Evolutionary conservation across 2,113 vertebrate genomes (phyloP), one percentile per base, ranked within the genome.

Genomic region (Brachyhypopomus gauderio): DNA sequence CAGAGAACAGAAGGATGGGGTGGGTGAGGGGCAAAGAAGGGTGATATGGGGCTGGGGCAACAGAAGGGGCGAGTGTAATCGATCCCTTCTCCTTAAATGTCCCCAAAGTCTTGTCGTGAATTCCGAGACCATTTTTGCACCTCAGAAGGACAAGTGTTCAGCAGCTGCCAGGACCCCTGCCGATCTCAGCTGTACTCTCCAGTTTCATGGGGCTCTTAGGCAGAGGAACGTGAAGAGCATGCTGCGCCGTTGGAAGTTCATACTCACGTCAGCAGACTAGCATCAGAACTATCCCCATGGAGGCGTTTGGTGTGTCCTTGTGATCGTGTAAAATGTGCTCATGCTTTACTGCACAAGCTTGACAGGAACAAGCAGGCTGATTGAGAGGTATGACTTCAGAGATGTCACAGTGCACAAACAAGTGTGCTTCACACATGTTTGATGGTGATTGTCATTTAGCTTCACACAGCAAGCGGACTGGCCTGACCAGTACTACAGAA

Each of bases 111-210:
- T 91, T 88, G 90, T 91, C 88, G 86, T 63, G 80, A 85, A 91
- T 92, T 91, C 90, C 84, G 83, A 86, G 88, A 91, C 90, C 88
- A 85, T 90, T 92, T 92, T 92, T 91, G 91, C 90, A 91, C 90
- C 89, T 91, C 85, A 85, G 87, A 87, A 89, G 92, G 86, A 93
- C 91, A 94, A 93, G 89, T 89, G 87, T 83, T 34, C 84, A 89
- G 83, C 93, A 93, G 91, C 92, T 94, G 92, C 90, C 89, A 91
- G 85, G 87, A 84, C 87, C 85, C 84, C 83, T 87, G 88, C 84
- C 79, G 86, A 85, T 83, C 72, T 75, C 84, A 84, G 76, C 58
- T 84, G 83, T 85, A 87, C 70, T 91, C 89, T 93, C 83, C 77
- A 84, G 90, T 93, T 94, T 92, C 89, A 90, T 19, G 8, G 30